These are phyloP conservation scores for Candoia aspera DNA, from an alignment of 2,113 vertebrate genomes.

Conservation along the genomic window DNA sequence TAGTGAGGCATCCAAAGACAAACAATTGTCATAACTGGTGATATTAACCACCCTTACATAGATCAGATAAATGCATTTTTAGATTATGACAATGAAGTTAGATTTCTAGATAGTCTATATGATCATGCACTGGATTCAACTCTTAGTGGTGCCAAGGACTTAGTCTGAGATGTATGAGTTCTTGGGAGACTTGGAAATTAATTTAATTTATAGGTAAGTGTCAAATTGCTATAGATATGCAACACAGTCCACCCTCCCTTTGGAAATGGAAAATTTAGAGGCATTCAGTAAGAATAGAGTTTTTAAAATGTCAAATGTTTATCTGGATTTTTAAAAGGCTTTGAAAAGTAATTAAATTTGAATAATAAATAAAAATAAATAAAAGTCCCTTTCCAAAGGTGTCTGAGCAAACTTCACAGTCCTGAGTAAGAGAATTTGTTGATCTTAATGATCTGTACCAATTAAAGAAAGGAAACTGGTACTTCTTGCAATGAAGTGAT, in stretches of 20 bases:
- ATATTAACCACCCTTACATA: background rate
- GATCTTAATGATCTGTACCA: background rate
- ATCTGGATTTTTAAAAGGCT: background rate
- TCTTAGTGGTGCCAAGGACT: background rate
- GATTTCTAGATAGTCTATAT: background rate
- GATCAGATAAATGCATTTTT: background rate
- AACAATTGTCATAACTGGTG: background rate
- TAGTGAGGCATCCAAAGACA: background rate
- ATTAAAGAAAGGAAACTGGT: background rate
- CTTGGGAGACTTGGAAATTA: background rate
- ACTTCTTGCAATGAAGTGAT: background rate
- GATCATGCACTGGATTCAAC: background rate
- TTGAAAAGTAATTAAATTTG: too few relatives aligned
- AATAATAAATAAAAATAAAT: too few relatives aligned
- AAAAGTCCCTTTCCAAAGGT: background rate
- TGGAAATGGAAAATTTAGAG: background rate
- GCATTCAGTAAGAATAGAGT: background rate
- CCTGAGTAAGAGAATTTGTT: background rate
- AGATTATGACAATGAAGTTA: background rate
- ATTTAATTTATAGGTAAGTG: background rate
- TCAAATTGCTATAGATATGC: background rate
- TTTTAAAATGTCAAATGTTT: background rate
- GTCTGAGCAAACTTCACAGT: background rate
- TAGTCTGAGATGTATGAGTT: background rate
- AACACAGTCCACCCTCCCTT: background rate